Evolutionary conservation across 2,888 invertebrate genomes (phyloP), one percentile per base, ranked within the genome.

Genomic region (Drosophila kambysellisi): DNA sequence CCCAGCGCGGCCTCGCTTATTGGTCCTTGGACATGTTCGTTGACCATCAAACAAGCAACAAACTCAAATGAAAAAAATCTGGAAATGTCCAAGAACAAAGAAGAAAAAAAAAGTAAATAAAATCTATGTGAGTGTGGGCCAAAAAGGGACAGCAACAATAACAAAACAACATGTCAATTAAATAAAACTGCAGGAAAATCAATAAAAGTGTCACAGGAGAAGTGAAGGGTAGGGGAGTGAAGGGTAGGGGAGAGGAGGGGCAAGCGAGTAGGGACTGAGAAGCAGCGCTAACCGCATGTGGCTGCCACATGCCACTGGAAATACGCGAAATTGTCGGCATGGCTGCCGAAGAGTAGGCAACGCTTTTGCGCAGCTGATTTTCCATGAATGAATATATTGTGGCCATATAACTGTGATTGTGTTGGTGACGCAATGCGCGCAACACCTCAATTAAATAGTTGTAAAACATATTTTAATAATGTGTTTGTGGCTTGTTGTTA

Each of bases 161-260:
- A 89, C 86, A 89, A 85, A 91, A 90, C 76, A 84, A 84, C 87
- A 90, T 83, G 89, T 89, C 88, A 88, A 88, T 91, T 88, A 91
- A 88, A 77, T 88, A 74, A 88, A 83, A 83, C 83, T 83, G 83
- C 87, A 80, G 74, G 81, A 91, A 88, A 88, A 88, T 88, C 88
- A 88, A 88, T 88, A 91, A 70, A 74, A 72, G 57, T 75, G 68
- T 70, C 75, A 83, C 63, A 69, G 29, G 25, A 25, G 25, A 2
- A 25, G 25, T 25, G 7, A 8, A 1, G 46, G 7, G 15, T 9
- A 0, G 17, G 3, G n/a, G 11, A 12, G 20, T 2, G 43, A 0
- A 0, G 4, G 3, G n/a, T 6, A 12, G 37, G 0, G 37, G 3
- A 8, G 37, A 3, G 17, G 35, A 25, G 25, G 12, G 7, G 37